Conservation (phyloP, 2,113 vertebrate genomes). For the Azemiops feae region DNA sequence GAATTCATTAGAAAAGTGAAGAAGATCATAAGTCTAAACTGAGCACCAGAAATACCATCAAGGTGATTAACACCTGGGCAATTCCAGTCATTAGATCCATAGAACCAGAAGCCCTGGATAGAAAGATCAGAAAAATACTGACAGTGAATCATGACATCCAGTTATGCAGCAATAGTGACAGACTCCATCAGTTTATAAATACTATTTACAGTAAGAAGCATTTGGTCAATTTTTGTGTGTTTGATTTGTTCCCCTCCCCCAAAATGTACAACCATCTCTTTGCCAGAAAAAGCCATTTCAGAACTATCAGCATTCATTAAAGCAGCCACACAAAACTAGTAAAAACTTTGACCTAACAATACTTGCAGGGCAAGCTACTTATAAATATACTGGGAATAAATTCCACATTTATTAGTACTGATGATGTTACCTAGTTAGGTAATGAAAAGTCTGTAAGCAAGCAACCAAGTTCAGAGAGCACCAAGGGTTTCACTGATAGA, state of each 20-base stretch:
- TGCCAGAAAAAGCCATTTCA: neutral
- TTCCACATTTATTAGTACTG: neutral
- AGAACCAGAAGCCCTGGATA: neutral
- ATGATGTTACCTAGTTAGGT: neutral
- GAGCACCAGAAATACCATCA: neutral
- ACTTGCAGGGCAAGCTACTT: neutral
- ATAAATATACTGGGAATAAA: neutral
- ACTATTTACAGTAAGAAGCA: neutral
- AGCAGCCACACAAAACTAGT: neutral
- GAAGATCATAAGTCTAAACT: neutral
- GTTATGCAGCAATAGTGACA: neutral
- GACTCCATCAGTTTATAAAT: neutral
- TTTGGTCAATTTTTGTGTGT: neutral
- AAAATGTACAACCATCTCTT: neutral
- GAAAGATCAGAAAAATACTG: neutral
- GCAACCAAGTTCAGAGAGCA: neutral
- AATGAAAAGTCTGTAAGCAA: neutral
- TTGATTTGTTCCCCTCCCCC: neutral
- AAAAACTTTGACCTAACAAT: neutral
- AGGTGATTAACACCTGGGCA: neutral
- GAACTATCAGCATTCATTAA: neutral
- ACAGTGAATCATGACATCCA: neutral
- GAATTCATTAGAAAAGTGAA: neutral
- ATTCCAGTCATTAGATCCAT: neutral
- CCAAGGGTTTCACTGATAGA: neutral